Evolutionary conservation across 2,113 vertebrate species (phyloP), one percentile per base, ranked within the genome.

Genomic region (Eulemur macaco): DNA sequence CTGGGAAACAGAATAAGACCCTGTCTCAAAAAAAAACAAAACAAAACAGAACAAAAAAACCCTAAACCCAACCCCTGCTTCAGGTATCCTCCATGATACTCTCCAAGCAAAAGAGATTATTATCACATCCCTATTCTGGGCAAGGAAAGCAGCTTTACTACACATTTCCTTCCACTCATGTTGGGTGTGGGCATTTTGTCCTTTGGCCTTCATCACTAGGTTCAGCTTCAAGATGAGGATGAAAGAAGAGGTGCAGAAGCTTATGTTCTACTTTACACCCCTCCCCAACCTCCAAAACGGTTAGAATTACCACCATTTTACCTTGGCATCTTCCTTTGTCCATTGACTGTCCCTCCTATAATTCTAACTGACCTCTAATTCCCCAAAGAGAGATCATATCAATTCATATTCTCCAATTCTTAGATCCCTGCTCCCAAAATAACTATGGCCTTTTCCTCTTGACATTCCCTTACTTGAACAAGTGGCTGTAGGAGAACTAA

Each of bases 361-460:
- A 42, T 80, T 89, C 34, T 54, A 78, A 78, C 42, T 73, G 20
- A 86, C 54, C 45, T 73, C 86, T 80, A 56, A 80, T 54, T 96
- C 31, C 45, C 37, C 3, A 78, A 25, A 73, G 63, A 56, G 5
- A 52, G 20, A 52, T 29, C 17, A 63, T 13, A 25, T 71, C 52
- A 93, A 93, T 78, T 25, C 31, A 64, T 34, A 74, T 77, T 93
- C 39, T 84, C 60, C 69, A 96, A 84, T 45, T 93, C 50, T 80
- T 73, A 77, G 54, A 78, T 78, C 34, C 14, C 84, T 42, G 20
- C 66, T 88, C 13, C 66, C 45, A 56, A 50, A 87, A 23, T 76
- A 87, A 81, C 12, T 21, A 45, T 31, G 13, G 74, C 25, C 47
- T 69, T 50, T 76, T 92, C 20, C 50, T 88, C 84, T 39, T 83